These are phyloP conservation scores for Oophaga pumilio DNA, from an alignment of 2,113 vertebrate species.

Conservation along the genomic window DNA sequence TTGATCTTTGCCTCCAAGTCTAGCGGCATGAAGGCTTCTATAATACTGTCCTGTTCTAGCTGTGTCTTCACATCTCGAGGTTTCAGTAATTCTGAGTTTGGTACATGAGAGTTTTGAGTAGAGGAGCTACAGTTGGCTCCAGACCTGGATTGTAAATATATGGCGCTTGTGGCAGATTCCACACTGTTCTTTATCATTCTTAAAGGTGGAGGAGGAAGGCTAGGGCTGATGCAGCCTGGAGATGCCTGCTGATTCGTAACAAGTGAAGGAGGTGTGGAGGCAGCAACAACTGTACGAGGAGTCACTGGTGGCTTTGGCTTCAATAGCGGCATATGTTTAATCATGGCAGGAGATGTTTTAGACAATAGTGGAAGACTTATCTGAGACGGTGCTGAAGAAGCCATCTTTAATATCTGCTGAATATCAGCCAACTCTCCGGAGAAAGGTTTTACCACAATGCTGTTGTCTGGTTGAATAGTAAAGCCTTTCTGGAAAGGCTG, in stretches of 20 bases:
- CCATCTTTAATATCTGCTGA: conserved; percentile 95
- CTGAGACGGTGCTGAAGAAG: conserved; percentile 82
- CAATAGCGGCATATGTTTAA: conserved; percentile 87
- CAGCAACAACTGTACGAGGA: conserved; percentile 83
- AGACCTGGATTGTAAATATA: conserved; percentile 66
- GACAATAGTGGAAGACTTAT: conserved; percentile 87
- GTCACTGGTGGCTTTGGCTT: conserved; percentile 93
- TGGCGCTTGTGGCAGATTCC: conserved; percentile 72
- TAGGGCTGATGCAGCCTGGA: conserved; percentile 89
- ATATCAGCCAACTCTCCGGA: conserved; percentile 88
- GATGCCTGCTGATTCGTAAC: conserved; percentile 92
- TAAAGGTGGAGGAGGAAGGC: conserved; percentile 82
- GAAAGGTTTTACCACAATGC: conserved; percentile 81
- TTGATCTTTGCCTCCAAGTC: conserved; percentile 79
- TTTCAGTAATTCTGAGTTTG: conserved; percentile 67
- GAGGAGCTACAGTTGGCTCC: conserved; percentile 66
- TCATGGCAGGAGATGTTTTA: conserved; percentile 79
- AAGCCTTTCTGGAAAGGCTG: conserved; percentile 91
- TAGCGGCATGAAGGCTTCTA: conserved; percentile 78
- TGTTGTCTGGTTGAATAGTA: conserved; percentile 87
- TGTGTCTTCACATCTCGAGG: conserved; percentile 75
- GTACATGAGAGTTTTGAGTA: conserved; percentile 66
- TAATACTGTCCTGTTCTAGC: conserved; percentile 80
- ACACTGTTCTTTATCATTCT: conserved; percentile 77
- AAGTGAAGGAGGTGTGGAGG: conserved; percentile 86